These are phyloP conservation scores for Andrena chrysosceles DNA, from an alignment of 2,888 invertebrate genomes.

Conservation along the genomic window DNA sequence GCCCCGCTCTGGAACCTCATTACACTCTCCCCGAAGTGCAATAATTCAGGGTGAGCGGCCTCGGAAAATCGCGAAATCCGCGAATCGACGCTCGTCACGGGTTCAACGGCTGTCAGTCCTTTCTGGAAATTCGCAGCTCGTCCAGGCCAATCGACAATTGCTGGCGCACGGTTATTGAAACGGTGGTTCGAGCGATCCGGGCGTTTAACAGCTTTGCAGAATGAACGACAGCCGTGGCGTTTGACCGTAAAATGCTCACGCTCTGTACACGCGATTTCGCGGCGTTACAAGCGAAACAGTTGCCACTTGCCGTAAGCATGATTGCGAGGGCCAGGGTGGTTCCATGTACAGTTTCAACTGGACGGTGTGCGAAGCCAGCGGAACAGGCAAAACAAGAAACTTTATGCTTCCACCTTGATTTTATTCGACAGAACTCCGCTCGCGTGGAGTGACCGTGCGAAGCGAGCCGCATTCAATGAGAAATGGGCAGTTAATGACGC, in stretches of 20 bases:
- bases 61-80: constrained; percentile 3
- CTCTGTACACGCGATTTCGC: constrained; percentile 42
- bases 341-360: constrained; percentile 2
- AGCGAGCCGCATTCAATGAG: too few relatives aligned
- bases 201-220: constrained; percentile 3
- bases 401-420: too few relatives aligned
- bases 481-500: constrained; percentile 2
- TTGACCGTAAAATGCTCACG: constrained; percentile 25
- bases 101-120: neutral
- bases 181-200: neutral
- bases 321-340: neutral
- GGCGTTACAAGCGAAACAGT: constrained; percentile 69
- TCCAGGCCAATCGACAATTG: neutral
- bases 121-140: neutral
- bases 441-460: too few relatives aligned
- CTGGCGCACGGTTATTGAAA: constrained; percentile 22
- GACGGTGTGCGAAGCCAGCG: too few relatives aligned
- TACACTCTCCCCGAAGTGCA: neutral
- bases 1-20: constrained; percentile 9
- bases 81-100: neutral
- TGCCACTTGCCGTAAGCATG: constrained; percentile 61
- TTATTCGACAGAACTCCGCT: too few relatives aligned
- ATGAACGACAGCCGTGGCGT: neutral
- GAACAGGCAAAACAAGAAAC: too few relatives aligned
- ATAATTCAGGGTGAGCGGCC: constrained; percentile 7